phyloP scores from a whole-genome alignment of 2,888 invertebrate species.

The Ornithoptera priamus region DNA sequence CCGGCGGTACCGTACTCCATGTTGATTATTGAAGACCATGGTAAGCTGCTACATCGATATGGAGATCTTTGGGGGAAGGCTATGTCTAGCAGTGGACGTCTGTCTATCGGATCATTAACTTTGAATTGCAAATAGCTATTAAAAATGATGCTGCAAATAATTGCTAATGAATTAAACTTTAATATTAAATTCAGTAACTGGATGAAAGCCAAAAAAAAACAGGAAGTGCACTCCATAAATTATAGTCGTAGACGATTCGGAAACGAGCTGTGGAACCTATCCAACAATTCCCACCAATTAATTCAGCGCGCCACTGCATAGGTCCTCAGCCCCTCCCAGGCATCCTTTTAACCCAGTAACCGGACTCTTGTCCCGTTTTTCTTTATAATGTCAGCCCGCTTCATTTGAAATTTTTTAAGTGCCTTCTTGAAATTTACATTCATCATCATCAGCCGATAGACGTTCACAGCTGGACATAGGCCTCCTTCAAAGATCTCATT shows the following conservation, averaged over 20 bases:
- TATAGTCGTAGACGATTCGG: neutral
- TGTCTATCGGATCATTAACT: too few species aligned
- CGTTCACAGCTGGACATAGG: too few species aligned
- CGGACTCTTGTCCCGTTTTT: slow-evolving; percentile 11
- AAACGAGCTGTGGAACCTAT: neutral
- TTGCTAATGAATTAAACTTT: slow-evolving; percentile 8
- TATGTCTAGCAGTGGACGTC: too few species aligned
- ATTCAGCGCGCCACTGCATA: neutral
- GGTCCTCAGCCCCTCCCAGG: neutral
- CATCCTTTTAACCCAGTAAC: slow-evolving; percentile 18
- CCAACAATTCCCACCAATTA: slow-evolving; percentile 17
- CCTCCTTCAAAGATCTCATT: too few species aligned
- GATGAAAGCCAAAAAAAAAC: slow-evolving; percentile 4
- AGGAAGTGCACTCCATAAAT: neutral
- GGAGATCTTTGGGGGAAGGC: too few species aligned
- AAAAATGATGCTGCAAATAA: neutral
- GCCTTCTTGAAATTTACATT: too few species aligned
- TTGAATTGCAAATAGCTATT: too few species aligned
- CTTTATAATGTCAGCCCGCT: neutral
- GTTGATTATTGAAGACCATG: too few species aligned
- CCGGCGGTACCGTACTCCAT: too few species aligned
- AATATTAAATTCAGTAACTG: slow-evolving; percentile 2
- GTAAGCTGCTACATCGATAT: too few species aligned
- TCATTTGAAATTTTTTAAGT: neutral
- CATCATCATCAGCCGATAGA: too few species aligned